phyloP scores from a whole-genome alignment of 2,888 invertebrate genomes.

The Aricia artaxerxes region DNA sequence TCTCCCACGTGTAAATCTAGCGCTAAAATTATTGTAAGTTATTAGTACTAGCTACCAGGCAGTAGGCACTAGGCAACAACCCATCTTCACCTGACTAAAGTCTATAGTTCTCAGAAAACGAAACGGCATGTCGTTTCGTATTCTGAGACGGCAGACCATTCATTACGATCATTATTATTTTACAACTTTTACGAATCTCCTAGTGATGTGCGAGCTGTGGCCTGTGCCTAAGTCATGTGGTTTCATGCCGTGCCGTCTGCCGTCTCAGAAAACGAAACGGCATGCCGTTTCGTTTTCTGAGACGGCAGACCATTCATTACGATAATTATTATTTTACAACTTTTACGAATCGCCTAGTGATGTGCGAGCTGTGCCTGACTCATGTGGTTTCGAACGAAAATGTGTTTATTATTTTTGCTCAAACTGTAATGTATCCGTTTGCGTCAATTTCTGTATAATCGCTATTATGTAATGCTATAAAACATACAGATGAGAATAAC shows the following conservation, averaged over 20 bases:
- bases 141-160: no score
- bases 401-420: background rate
- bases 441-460: background rate
- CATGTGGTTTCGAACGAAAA: background rate
- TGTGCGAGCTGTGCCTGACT: background rate
- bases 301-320: no score
- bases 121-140: no score
- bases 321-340: background rate
- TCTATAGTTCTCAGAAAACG: background rate
- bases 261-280: background rate
- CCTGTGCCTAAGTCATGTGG: background rate
- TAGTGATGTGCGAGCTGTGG: background rate
- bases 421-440: background rate
- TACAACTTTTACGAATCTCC: slow-evolving; percentile 4
- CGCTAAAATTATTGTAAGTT: no score
- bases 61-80: no score
- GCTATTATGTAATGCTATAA: no score
- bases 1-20: no score
- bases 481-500: no score
- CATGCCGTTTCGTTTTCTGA: no score
- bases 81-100: background rate
- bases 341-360: slow-evolving; percentile 4
- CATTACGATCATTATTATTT: background rate
- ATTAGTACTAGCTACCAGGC: no score
- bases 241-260: no score